Evolutionary conservation across 2,113 vertebrate genomes (phyloP).

Genomic region (Phrynosoma platyrhinos): DNA sequence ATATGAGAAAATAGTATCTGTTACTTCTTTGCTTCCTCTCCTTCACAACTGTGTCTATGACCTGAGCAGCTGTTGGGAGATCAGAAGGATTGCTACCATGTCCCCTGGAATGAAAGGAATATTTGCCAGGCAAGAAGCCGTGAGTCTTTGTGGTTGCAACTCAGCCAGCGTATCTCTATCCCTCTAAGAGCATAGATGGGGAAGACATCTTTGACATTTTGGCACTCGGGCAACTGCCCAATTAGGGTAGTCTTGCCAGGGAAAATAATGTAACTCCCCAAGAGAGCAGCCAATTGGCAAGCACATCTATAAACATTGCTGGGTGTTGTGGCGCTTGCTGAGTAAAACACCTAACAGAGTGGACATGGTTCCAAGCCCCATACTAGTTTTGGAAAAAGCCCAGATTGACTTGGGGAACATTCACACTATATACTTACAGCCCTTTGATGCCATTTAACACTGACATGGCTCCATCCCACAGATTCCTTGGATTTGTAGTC

Average conservation of each 20-base stretch:
- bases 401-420: background rate
- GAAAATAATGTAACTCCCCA: background rate
- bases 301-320: background rate
- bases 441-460: too few relatives aligned
- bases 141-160: background rate
- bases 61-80: background rate
- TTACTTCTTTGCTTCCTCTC: conserved; percentile 12
- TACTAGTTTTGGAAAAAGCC: background rate
- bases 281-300: background rate
- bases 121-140: background rate
- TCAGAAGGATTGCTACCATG: background rate
- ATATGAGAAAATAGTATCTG: conserved; percentile 11
- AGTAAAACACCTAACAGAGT: background rate
- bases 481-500: too few relatives aligned
- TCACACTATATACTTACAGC: too few relatives aligned
- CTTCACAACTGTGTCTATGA: background rate
- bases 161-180: background rate
- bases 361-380: background rate
- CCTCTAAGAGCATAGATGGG: background rate
- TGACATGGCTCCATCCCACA: too few relatives aligned
- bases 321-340: background rate
- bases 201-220: background rate
- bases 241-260: background rate
- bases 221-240: background rate
- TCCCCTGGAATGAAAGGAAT: conserved; percentile 18